Percentiles rank a stretch among this genome's conserved stretches.
phyloP scores from a whole-genome alignment of 1,140 invertebrate genomes.

The Conus betulinus region DNA sequence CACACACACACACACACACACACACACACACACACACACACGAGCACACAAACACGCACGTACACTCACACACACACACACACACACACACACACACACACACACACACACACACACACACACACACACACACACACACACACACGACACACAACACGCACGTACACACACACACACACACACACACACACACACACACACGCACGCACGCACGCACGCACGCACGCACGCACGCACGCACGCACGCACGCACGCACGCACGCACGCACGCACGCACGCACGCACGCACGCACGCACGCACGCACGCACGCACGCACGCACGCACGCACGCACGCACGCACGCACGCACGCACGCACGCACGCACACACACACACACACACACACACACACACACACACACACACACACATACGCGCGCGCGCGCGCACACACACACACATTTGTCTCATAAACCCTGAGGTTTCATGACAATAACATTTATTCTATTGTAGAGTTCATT shows the following conservation, averaged over 20 bases:
- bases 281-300: not conserved
- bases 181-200: not conserved
- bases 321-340: not conserved
- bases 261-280: not conserved
- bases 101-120: slow-evolving; percentile 6
- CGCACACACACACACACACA: not conserved
- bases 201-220: not conserved
- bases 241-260: not conserved
- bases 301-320: not conserved
- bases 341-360: not conserved
- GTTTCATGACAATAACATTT: too few relatives aligned
- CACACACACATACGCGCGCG: not conserved
- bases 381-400: slow-evolving; percentile 10
- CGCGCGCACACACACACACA: not conserved
- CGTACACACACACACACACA: not conserved
- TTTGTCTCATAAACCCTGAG: too few relatives aligned
- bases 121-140: slow-evolving; percentile 6
- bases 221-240: not conserved
- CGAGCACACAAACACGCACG: too few relatives aligned
- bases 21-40: too few relatives aligned
- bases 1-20: too few relatives aligned
- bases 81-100: not conserved
- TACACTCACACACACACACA: not conserved
- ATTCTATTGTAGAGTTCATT: too few relatives aligned
- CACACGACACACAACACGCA: too few relatives aligned